Evolutionary conservation across 2,797 vertebrate species (phyloP).

Genomic region (Thalassophryne amazonica): DNA sequence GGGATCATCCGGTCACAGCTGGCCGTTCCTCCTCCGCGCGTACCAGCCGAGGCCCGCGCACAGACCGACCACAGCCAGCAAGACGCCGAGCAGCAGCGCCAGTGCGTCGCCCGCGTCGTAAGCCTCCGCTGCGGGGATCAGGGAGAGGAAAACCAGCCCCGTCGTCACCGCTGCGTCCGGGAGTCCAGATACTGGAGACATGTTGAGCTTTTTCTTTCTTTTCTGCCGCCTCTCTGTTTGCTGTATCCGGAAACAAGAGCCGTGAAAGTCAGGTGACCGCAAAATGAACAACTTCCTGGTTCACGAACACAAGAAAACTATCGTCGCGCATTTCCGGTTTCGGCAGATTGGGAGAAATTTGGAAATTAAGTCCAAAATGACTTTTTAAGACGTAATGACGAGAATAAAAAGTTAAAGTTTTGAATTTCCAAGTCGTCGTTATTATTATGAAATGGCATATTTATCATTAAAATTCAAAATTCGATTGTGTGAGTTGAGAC

Average conservation of each 20-base stretch:
- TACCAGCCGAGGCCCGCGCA: constrained; percentile 92
- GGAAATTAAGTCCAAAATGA: too few species aligned
- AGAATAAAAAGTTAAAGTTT: too few species aligned
- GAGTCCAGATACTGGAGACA: constrained; percentile 68
- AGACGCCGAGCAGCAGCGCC: constrained; percentile 83
- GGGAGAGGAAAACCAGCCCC: constrained; percentile 59
- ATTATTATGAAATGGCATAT: too few species aligned
- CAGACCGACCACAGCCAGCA: constrained; percentile 81
- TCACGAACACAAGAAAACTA: too few species aligned
- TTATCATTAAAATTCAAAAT: too few species aligned
- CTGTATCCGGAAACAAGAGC: constrained; percentile 23
- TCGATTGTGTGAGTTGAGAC: too few species aligned
- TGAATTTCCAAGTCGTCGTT: too few species aligned
- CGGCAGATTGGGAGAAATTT: too few species aligned
- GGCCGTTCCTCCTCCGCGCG: constrained; percentile 83
- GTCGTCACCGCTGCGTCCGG: constrained; percentile 32
- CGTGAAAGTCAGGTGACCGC: constrained; percentile 64
- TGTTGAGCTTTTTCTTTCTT: constrained; percentile 59
- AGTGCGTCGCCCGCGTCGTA: constrained; percentile 87
- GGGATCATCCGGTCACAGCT: constrained; percentile 64
- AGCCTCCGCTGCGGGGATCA: constrained; percentile 80
- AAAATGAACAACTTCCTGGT: constrained; percentile 55
- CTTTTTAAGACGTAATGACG: too few species aligned
- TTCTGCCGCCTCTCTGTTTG: too few species aligned
- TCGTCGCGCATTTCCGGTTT: too few species aligned